phyloP scores from a whole-genome alignment of 2,797 vertebrate species.

The Micrastur ruficollis region DNA sequence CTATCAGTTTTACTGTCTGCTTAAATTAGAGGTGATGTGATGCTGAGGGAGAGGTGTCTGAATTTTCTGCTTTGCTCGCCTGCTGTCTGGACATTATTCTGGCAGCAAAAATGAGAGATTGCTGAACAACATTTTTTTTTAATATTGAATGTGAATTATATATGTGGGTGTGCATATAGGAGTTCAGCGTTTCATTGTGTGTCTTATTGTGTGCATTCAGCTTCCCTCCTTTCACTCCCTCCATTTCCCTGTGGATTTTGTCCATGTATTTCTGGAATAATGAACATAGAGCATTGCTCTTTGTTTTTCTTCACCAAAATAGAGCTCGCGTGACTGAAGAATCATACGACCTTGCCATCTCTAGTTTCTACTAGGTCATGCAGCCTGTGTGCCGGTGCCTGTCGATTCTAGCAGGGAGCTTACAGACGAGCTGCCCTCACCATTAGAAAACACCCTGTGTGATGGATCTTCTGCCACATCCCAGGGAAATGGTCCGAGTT shows the following conservation, averaged over 20 bases:
- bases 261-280: not conserved
- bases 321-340: not conserved
- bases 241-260: not conserved
- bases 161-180: not conserved
- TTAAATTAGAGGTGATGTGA: not conserved
- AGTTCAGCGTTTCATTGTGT: not conserved
- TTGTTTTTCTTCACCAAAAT: not conserved
- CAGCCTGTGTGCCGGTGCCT: not conserved
- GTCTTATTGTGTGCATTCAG: not conserved
- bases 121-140: not conserved
- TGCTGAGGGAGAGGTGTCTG: not conserved
- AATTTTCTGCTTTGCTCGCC: not conserved
- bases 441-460: accelerated
- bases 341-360: not conserved
- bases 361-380: not conserved
- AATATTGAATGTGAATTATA: not conserved
- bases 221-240: not conserved
- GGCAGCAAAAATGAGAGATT: not conserved
- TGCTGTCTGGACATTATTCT: not conserved
- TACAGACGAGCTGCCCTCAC: not conserved
- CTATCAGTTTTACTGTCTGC: accelerated
- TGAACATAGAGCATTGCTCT: not conserved
- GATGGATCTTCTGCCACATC: not conserved
- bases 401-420: not conserved
- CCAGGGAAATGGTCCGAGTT: not conserved